These are phyloP conservation scores for Rhabdornis inornatus DNA, from an alignment of 2,113 vertebrate species.

Conservation along the genomic window DNA sequence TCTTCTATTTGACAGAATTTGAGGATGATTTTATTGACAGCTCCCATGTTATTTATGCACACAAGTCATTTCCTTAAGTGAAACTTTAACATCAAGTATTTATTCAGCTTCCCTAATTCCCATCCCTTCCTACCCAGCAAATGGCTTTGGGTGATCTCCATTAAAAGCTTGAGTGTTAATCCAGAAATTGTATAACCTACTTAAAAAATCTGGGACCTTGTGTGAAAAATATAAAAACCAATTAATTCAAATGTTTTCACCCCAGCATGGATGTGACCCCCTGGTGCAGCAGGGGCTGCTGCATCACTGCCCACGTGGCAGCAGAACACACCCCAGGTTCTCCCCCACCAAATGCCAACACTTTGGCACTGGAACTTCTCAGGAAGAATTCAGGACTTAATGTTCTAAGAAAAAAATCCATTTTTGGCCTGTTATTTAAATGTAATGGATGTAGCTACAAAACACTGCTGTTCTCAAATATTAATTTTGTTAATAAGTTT, in stretches of 20 bases:
- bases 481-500: background rate
- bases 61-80: background rate
- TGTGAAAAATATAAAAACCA: background rate
- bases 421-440: background rate
- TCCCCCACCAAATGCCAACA: background rate
- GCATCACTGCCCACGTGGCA: background rate
- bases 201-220: background rate
- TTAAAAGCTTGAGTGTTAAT: background rate
- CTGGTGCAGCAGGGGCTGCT: background rate
- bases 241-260: background rate
- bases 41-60: background rate
- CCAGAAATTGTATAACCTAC: background rate
- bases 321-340: background rate
- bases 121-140: background rate
- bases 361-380: background rate
- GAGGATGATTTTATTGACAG: constrained; percentile 26
- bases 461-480: background rate
- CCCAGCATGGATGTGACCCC: accelerated
- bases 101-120: background rate
- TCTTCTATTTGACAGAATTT: constrained; percentile 8
- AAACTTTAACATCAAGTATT: background rate
- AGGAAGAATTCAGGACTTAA: background rate
- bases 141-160: background rate
- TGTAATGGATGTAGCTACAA: background rate
- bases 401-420: background rate